These are phyloP conservation scores for Muraenolepis orangiensis DNA, from an alignment of 2,797 vertebrate genomes.

Conservation along the genomic window DNA sequence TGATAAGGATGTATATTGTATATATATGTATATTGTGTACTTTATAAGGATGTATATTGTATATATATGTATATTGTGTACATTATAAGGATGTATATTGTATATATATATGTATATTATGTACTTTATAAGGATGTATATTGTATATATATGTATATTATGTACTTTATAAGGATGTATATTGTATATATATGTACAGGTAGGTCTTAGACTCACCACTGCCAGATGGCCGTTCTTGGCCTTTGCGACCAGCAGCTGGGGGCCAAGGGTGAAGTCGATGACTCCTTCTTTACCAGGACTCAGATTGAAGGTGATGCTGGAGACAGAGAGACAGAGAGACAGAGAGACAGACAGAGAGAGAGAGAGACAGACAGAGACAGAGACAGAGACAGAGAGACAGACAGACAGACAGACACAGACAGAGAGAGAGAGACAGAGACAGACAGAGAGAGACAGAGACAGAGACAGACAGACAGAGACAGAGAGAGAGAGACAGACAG, in stretches of 20 bases:
- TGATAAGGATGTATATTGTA: no score
- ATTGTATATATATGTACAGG: no score
- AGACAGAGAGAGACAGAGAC: not conserved
- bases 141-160: no score
- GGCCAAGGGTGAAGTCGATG: slow-evolving; percentile 94
- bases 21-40: no score
- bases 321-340: not conserved
- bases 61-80: no score
- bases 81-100: no score
- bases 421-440: not conserved
- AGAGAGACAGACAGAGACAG: not conserved
- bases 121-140: no score
- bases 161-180: no score
- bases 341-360: not conserved
- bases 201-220: slow-evolving; percentile 87
- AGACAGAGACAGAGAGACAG: not conserved
- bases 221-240: slow-evolving; percentile 95
- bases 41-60: no score
- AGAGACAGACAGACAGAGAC: not conserved
- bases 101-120: no score
- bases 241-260: slow-evolving; percentile 90
- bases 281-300: slow-evolving; percentile 90
- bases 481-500: not conserved
- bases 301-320: slow-evolving; percentile 88
- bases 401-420: not conserved